phyloP scores from a whole-genome alignment of 2,113 vertebrate species.

The Centropus unirufus region DNA sequence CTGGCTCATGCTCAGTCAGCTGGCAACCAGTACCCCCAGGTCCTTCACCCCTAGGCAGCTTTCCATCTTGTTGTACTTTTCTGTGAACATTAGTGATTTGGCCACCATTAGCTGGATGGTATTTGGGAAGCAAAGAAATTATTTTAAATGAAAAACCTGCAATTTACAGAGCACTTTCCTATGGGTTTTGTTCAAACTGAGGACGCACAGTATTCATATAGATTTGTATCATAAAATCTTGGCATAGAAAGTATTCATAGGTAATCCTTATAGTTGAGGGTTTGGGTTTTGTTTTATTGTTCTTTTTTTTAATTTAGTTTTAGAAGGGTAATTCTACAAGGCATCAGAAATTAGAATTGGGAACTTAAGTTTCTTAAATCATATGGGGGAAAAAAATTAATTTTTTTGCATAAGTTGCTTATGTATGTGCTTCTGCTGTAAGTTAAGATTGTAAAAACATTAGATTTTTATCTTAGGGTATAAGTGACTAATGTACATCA shows the following conservation, averaged over 20 bases:
- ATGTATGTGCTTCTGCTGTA: not conserved
- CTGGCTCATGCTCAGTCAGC: not conserved
- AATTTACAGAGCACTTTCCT: not conserved
- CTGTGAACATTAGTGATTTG: not conserved
- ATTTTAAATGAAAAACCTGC: not conserved
- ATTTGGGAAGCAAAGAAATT: not conserved
- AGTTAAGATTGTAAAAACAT: constrained; percentile 3
- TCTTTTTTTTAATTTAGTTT: not conserved
- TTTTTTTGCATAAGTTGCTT: not conserved
- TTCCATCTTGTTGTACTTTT: not conserved
- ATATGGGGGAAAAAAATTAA: not conserved
- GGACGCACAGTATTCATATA: not conserved
- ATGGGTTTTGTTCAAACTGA: not conserved
- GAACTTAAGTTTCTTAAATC: not conserved
- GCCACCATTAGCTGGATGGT: not conserved
- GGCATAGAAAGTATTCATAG: not conserved
- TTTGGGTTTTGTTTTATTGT: no score
- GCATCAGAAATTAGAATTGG: not conserved
- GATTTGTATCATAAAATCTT: not conserved
- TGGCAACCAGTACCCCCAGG: no score
- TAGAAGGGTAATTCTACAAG: not conserved
- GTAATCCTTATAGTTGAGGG: not conserved
- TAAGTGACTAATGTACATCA: not conserved
- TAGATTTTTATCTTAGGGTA: not conserved
- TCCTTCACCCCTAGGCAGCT: no score